phyloP scores from a whole-genome alignment of 1,140 invertebrate genomes.

The Pemphigus obesinymphae region DNA sequence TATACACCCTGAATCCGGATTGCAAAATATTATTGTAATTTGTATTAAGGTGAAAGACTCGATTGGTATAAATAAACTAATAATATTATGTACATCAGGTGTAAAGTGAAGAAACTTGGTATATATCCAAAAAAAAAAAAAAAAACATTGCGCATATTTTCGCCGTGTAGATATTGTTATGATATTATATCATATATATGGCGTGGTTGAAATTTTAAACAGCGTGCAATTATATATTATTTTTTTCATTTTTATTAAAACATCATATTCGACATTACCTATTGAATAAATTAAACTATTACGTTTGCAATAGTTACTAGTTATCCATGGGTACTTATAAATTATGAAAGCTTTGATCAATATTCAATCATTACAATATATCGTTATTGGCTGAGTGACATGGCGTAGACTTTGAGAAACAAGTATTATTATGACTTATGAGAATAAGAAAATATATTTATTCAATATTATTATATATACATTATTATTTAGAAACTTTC shows the following conservation, averaged over 20 bases:
- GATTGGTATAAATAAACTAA: not conserved
- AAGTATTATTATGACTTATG: not conserved
- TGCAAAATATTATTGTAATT: too few species aligned
- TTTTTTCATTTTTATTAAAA: constrained; percentile 12
- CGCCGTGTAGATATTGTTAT: not conserved
- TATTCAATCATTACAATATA: not conserved
- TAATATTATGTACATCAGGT: not conserved
- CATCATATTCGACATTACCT: not conserved
- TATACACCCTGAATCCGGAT: too few species aligned
- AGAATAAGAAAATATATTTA: constrained; percentile 3
- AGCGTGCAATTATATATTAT: not conserved
- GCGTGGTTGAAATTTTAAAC: constrained; percentile 11
- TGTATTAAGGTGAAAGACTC: not conserved
- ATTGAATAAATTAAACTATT: not conserved
- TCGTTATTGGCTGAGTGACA: not conserved
- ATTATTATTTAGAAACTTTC: constrained; percentile 17
- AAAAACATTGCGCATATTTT: not conserved
- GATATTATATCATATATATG: not conserved
- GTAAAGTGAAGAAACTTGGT: constrained; percentile 14
- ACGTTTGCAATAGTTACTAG: not conserved
- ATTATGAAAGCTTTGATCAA: not conserved
- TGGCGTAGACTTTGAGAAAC: not conserved
- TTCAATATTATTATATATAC: too few species aligned
- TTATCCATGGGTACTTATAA: not conserved
- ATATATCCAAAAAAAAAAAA: constrained; percentile 10